Percentiles rank a stretch among this genome's conserved stretches.
phyloP scores from a whole-genome alignment of 2,797 vertebrate species.

The Pseudochirops corinnae region DNA sequence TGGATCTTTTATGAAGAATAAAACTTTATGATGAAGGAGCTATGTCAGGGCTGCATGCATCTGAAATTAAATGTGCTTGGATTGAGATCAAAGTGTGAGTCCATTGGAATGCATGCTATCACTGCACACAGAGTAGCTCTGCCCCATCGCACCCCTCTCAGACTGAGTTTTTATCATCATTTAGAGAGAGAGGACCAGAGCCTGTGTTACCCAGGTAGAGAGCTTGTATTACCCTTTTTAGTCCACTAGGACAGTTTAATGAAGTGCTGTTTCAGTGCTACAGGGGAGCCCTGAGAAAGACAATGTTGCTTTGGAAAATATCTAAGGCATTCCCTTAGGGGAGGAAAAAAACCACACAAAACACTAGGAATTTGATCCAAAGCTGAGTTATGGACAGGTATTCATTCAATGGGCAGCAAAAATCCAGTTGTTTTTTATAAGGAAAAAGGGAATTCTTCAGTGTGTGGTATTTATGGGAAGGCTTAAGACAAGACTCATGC shows the following conservation, averaged over 20 bases:
- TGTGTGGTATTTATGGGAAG: neutral
- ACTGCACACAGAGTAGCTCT: neutral
- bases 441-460: neutral
- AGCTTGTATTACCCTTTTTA: neutral
- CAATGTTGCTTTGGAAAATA: neutral
- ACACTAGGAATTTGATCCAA: neutral
- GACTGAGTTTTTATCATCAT: neutral
- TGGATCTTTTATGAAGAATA: conserved; percentile 86
- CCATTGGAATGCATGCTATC: conserved; percentile 19
- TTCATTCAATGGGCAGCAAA: neutral
- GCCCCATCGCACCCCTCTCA: neutral
- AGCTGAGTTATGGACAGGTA: neutral
- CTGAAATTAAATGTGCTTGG: conserved; percentile 73
- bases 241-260: neutral
- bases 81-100: neutral
- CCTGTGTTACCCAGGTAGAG: neutral
- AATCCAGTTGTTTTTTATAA: neutral
- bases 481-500: neutral
- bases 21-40: conserved; percentile 82
- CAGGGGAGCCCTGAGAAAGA: neutral
- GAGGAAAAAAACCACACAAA: neutral
- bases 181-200: neutral
- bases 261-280: neutral
- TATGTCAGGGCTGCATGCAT: conserved; percentile 65
- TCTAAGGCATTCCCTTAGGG: neutral